A percentile compares a stretch with the other conserved stretches of the same genome.
These are phyloP conservation scores for Lacanobia oleracea DNA, from an alignment of 2,888 invertebrate species.

Conservation along the genomic window DNA sequence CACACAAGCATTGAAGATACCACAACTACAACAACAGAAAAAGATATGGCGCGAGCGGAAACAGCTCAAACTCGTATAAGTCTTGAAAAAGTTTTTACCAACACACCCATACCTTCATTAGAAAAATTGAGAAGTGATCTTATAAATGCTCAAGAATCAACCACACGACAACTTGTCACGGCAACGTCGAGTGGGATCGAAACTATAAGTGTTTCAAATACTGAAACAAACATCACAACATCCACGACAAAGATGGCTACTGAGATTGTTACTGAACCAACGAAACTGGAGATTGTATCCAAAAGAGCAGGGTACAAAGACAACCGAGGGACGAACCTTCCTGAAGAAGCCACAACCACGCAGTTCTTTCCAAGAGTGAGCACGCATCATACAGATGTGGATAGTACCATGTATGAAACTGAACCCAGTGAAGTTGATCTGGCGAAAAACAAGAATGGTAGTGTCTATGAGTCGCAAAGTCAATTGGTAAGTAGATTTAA, in stretches of 20 bases:
- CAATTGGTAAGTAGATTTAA: constrained; percentile 77
- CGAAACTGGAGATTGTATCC: constrained; percentile 71
- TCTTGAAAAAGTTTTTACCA: constrained; percentile 67
- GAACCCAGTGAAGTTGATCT: constrained; percentile 64
- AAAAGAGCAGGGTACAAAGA: constrained; percentile 82
- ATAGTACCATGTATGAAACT: constrained; percentile 66
- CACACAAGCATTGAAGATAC: constrained; percentile 56
- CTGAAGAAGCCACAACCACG: constrained; percentile 46
- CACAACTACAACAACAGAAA: constrained; percentile 58
- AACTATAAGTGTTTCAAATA: constrained; percentile 1
- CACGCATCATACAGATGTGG: constrained; percentile 55
- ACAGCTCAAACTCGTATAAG: constrained; percentile 66
- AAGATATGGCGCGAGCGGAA: constrained; percentile 70
- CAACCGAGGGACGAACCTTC: constrained; percentile 71
- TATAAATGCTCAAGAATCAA: constrained; percentile 37
- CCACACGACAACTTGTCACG: constrained; percentile 21
- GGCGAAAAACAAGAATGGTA: constrained; percentile 64
- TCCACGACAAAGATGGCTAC: constrained; percentile 22
- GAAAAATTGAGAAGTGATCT: constrained; percentile 66
- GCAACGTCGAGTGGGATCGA: constrained; percentile 11
- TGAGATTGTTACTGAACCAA: constrained; percentile 14
- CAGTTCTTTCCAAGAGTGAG: constrained; percentile 13
- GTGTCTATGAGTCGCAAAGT: constrained; percentile 73
- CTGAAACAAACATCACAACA: constrained; percentile 19
- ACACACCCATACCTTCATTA: constrained; percentile 71